These are phyloP conservation scores for Dufourea novaeangliae DNA, from an alignment of 1,140 invertebrate species.

Conservation along the genomic window DNA sequence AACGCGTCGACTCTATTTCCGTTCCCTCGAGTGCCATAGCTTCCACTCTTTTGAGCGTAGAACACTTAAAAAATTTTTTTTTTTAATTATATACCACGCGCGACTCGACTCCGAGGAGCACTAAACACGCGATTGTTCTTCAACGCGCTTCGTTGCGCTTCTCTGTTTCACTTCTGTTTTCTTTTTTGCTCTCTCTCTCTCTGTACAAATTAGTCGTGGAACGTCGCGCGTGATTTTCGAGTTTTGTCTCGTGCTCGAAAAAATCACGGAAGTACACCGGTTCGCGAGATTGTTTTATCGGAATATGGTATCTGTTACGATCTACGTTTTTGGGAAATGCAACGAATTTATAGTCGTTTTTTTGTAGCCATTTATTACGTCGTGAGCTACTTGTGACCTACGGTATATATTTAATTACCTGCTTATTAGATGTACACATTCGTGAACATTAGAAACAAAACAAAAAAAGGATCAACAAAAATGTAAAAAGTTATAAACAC, in stretches of 20 bases:
- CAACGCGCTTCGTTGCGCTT: constrained; percentile 1
- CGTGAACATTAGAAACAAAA: too few species aligned
- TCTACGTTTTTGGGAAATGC: too few species aligned
- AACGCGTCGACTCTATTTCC: constrained; percentile 19
- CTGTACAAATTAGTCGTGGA: neutral
- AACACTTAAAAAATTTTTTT: constrained; percentile 39
- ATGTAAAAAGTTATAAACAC: too few species aligned
- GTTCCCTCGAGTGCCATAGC: constrained; percentile 39
- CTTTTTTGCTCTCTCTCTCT: neutral
- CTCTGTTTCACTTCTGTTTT: neutral
- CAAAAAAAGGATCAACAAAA: too few species aligned
- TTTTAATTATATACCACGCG: constrained; percentile 26
- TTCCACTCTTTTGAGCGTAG: constrained; percentile 45
- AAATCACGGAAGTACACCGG: neutral
- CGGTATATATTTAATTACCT: too few species aligned
- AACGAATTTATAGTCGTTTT: too few species aligned
- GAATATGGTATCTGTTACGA: too few species aligned
- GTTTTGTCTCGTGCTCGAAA: neutral
- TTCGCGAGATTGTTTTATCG: too few species aligned
- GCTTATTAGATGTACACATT: too few species aligned
- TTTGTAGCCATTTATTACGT: too few species aligned
- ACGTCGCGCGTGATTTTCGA: constrained; percentile 1
- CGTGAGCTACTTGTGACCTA: too few species aligned
- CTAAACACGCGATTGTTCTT: neutral
- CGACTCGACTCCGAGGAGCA: constrained; percentile 17